Conservation (phyloP, 2,113 vertebrate genomes). For the Madoqua kirkii region DNA sequence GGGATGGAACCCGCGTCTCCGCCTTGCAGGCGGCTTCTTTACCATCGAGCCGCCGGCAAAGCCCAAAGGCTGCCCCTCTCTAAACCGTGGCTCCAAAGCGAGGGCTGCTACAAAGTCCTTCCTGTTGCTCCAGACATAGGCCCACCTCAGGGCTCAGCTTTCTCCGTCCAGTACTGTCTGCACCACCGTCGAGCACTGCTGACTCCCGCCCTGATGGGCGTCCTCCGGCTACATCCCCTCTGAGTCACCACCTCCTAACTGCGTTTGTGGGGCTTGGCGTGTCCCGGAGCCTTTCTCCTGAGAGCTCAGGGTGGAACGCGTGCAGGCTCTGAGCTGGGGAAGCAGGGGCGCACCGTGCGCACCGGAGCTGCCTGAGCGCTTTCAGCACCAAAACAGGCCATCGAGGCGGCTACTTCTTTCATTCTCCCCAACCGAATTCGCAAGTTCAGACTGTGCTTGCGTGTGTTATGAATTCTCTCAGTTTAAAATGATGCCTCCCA, state of each 20-base stretch:
- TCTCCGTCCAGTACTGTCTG: accelerated
- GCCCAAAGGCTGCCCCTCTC: not conserved
- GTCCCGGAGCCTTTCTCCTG: not conserved
- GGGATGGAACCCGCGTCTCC: accelerated
- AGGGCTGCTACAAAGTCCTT: accelerated
- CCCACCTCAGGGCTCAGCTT: not conserved
- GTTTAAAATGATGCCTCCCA: not conserved
- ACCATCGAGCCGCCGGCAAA: not conserved
- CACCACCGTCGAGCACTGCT: accelerated
- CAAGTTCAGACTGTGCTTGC: not conserved
- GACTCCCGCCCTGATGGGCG: accelerated
- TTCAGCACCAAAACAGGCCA: not conserved
- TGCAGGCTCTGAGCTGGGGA: too few relatives aligned
- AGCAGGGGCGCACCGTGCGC: accelerated
- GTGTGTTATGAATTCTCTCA: not conserved
- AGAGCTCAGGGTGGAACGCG: not conserved
- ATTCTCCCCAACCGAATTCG: not conserved
- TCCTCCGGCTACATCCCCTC: not conserved
- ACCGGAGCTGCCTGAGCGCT: accelerated
- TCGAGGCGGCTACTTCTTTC: not conserved
- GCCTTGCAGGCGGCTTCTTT: not conserved
- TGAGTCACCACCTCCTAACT: not conserved
- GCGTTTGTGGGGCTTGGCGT: accelerated
- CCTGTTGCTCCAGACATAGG: too few relatives aligned
- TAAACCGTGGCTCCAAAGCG: not conserved